phyloP scores from a whole-genome alignment of 2,113 vertebrate species.

The Lamprotornis superbus region DNA sequence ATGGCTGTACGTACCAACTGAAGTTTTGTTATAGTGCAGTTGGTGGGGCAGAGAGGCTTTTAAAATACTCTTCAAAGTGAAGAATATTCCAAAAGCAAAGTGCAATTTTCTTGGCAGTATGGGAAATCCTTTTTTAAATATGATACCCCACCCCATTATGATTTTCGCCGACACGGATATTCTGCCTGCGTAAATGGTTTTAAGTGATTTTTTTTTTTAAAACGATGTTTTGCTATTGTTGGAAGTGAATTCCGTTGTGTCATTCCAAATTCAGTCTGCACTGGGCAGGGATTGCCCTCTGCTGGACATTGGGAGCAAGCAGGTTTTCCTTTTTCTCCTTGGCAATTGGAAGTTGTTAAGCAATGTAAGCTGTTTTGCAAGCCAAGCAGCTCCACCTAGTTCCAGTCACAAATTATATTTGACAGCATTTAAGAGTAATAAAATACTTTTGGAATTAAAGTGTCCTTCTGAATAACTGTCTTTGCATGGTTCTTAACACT shows the following conservation, averaged over 20 bases:
- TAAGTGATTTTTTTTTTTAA: background rate
- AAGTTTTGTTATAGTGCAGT: background rate
- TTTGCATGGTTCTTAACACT: background rate
- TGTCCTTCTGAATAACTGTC: background rate
- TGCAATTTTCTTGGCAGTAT: background rate
- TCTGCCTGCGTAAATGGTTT: background rate
- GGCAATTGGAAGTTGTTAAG: background rate
- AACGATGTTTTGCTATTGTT: background rate
- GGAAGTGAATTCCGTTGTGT: background rate
- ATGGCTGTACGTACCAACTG: background rate
- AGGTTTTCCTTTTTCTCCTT: background rate
- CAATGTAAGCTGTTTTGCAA: background rate
- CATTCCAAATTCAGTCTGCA: background rate
- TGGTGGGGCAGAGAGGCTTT: background rate
- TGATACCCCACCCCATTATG: background rate
- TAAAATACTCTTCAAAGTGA: background rate
- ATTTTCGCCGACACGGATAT: background rate
- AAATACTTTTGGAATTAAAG: background rate
- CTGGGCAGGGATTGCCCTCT: conserved; percentile 47
- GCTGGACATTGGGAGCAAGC: background rate
- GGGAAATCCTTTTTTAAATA: background rate
- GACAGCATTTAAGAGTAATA: background rate
- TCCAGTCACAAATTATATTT: background rate
- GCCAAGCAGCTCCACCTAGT: background rate
- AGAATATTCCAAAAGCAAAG: background rate